A percentile compares a stretch with the other conserved stretches of the same genome.
phyloP scores from a whole-genome alignment of 2,888 invertebrate species.

The Agonopterix heracliana region DNA sequence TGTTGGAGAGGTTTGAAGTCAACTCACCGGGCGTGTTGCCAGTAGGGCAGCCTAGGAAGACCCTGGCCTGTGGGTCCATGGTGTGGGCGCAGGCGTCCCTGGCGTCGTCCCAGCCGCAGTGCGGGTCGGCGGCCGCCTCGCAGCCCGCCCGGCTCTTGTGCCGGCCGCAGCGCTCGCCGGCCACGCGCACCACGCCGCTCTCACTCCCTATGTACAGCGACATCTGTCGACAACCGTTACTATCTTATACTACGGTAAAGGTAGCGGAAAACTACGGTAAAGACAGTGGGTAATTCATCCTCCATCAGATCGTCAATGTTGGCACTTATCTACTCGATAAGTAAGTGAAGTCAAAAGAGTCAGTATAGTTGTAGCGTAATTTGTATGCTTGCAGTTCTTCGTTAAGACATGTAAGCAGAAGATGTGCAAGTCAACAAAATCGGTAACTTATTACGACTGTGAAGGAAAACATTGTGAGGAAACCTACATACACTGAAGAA shows the following conservation, averaged over 20 bases:
- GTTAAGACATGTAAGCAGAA: too few relatives aligned
- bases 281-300: neutral
- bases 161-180: constrained; percentile 86
- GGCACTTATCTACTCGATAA: too few relatives aligned
- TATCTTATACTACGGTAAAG: neutral
- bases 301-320: too few relatives aligned
- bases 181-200: constrained; percentile 81
- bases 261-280: neutral
- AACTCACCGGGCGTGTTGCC: constrained; percentile 19
- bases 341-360: too few relatives aligned
- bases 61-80: constrained; percentile 73
- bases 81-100: constrained; percentile 83
- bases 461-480: too few relatives aligned
- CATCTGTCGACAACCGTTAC: constrained; percentile 58
- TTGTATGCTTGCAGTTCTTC: too few relatives aligned
- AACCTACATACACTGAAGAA: too few relatives aligned
- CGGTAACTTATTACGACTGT: too few relatives aligned
- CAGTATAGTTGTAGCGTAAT: too few relatives aligned
- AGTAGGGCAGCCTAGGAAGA: constrained; percentile 15
- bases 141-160: constrained; percentile 84
- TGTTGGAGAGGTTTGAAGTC: too few relatives aligned
- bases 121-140: constrained; percentile 91
- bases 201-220: constrained; percentile 87
- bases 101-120: constrained; percentile 94
- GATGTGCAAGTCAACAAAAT: too few relatives aligned